Percentiles rank a stretch among this genome's conserved stretches.
Evolutionary conservation across 1,140 invertebrate genomes (phyloP).

Genomic region (Papilio glaucus): DNA sequence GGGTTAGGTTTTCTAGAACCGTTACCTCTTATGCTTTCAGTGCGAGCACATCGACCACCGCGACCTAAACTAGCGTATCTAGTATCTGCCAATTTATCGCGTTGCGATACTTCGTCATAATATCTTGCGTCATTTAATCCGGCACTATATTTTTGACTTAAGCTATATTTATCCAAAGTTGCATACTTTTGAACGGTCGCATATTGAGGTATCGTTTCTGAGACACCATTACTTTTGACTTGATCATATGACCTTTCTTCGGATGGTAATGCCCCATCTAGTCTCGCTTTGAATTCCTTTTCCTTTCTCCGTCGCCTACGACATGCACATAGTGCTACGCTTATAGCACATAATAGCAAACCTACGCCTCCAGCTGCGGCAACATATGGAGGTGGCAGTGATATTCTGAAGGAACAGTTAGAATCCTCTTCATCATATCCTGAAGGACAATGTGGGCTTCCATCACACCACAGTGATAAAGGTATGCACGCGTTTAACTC

Average conservation of each 20-base stretch:
- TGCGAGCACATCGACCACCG: constrained; percentile 79
- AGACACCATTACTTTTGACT: constrained; percentile 82
- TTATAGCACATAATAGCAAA: constrained; percentile 86
- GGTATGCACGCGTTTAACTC: constrained; percentile 95
- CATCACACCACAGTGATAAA: constrained; percentile 93
- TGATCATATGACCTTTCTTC: constrained; percentile 85
- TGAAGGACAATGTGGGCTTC: constrained; percentile 91
- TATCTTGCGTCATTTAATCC: constrained; percentile 81
- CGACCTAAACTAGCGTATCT: constrained; percentile 79
- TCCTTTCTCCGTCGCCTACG: constrained; percentile 85
- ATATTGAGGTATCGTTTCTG: constrained; percentile 78
- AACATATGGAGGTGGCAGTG: constrained; percentile 87
- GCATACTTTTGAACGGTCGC: constrained; percentile 82
- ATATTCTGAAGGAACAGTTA: constrained; percentile 89
- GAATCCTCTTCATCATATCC: constrained; percentile 91
- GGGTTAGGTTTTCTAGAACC: constrained; percentile 83
- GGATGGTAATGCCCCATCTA: constrained; percentile 76
- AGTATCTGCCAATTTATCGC: constrained; percentile 77
- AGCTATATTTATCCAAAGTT: constrained; percentile 82
- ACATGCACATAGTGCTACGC: constrained; percentile 80
- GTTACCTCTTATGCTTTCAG: constrained; percentile 65
- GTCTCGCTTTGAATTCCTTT: constrained; percentile 85
- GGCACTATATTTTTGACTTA: constrained; percentile 82
- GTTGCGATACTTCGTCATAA: constrained; percentile 79
- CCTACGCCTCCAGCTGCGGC: constrained; percentile 85